These are phyloP conservation scores for Phrynosoma platyrhinos DNA, from an alignment of 2,113 vertebrate genomes.

Conservation along the genomic window DNA sequence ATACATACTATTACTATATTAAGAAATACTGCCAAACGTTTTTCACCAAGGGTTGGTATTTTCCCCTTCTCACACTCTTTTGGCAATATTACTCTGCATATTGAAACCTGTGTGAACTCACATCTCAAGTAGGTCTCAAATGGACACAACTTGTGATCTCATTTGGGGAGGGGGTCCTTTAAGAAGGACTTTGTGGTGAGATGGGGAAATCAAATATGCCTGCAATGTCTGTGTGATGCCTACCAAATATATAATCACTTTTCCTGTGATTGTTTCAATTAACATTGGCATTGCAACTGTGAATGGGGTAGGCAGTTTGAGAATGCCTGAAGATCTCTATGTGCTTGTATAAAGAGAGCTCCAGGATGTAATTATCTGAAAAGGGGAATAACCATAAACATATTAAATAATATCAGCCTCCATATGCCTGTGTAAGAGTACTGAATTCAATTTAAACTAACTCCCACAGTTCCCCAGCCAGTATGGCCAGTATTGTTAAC, in stretches of 20 bases:
- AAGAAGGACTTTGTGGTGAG: background rate
- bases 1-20: background rate
- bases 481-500: no score
- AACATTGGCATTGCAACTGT: background rate
- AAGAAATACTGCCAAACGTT: background rate
- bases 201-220: background rate
- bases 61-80: background rate
- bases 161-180: background rate
- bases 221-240: background rate
- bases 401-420: background rate
- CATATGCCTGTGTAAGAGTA: background rate
- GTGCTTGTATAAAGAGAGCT: background rate
- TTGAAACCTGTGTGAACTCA: background rate
- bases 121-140: background rate
- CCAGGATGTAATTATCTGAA: background rate
- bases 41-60: background rate
- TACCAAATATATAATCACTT: background rate
- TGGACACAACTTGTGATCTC: background rate
- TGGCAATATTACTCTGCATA: background rate
- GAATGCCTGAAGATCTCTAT: background rate
- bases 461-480: no score
- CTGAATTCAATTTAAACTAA: no score
- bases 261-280: constrained; percentile 5
- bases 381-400: background rate
- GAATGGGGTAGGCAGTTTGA: background rate